phyloP scores from a whole-genome alignment of 1,140 invertebrate species.

The Homalodisca vitripennis region DNA sequence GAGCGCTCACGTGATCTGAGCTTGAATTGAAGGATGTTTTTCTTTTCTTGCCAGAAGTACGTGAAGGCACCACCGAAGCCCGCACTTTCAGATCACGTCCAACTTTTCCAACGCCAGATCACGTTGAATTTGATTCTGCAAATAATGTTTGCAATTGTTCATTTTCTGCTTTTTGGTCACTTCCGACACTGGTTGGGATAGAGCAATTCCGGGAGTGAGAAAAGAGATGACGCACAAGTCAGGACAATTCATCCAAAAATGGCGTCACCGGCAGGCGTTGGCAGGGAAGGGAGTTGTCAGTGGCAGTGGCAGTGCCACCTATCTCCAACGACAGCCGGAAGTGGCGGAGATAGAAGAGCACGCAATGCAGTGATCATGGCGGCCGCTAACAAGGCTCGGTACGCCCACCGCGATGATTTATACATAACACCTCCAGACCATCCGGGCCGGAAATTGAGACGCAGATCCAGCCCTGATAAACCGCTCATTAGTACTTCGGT shows the following conservation, averaged over 20 bases:
- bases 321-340: constrained; percentile 20
- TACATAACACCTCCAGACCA: constrained; percentile 2
- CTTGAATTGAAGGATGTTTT: too few relatives aligned
- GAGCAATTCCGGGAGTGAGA: too few relatives aligned
- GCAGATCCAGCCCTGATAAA: constrained; percentile 17
- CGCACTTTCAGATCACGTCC: too few relatives aligned
- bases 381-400: constrained; percentile 13
- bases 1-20: too few relatives aligned
- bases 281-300: constrained; percentile 15
- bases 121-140: too few relatives aligned
- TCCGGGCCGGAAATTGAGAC: constrained; percentile 20
- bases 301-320: constrained; percentile 13
- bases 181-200: too few relatives aligned
- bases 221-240: too few relatives aligned
- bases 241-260: background rate
- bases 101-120: too few relatives aligned
- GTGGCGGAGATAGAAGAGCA: constrained; percentile 3
- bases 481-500: constrained; percentile 22
- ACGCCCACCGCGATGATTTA: constrained; percentile 23
- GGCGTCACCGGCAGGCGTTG: background rate
- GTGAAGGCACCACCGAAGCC: too few relatives aligned
- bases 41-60: too few relatives aligned
- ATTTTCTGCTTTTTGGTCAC: too few relatives aligned
- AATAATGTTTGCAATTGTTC: too few relatives aligned
- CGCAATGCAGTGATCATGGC: constrained; percentile 22